Evolutionary conservation across 2,888 invertebrate genomes (phyloP).

Genomic region (Nesidiocoris tenuis): DNA sequence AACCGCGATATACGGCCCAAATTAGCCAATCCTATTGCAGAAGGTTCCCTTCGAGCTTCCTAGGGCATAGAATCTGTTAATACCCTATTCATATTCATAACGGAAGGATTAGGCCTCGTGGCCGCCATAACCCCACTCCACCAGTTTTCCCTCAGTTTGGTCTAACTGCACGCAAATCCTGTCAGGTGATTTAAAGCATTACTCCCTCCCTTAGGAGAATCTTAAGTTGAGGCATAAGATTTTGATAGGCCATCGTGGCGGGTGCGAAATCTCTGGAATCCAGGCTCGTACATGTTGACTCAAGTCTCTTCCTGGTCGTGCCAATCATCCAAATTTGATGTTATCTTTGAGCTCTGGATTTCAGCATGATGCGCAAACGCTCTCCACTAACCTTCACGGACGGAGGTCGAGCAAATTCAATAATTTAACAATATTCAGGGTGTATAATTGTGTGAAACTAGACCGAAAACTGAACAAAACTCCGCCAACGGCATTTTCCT

Average conservation of each 20-base stretch:
- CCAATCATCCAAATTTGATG: too few relatives aligned
- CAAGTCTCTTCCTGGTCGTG: too few relatives aligned
- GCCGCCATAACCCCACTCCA: constrained; percentile 12
- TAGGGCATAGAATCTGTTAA: constrained; percentile 39
- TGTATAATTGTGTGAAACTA: too few relatives aligned
- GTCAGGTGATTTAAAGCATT: constrained; percentile 32
- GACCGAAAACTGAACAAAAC: too few relatives aligned
- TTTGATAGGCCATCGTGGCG: background rate
- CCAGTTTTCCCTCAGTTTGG: constrained; percentile 13
- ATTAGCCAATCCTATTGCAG: constrained; percentile 38
- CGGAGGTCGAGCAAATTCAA: too few relatives aligned
- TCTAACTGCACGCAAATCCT: constrained; percentile 37
- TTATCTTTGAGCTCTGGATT: too few relatives aligned
- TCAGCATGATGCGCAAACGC: too few relatives aligned
- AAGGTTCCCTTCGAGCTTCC: constrained; percentile 17
- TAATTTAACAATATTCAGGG: too few relatives aligned
- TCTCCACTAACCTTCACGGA: too few relatives aligned
- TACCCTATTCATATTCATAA: constrained; percentile 43
- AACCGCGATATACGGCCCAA: constrained; percentile 43
- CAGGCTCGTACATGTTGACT: too few relatives aligned
- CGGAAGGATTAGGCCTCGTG: constrained; percentile 25
- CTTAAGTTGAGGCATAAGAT: background rate
- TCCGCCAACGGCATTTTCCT: too few relatives aligned
- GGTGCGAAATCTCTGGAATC: too few relatives aligned
- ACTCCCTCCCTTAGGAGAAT: background rate